Percentiles rank a stretch among this genome's conserved stretches.
phyloP scores from a whole-genome alignment of 2,797 vertebrate species.

The Apogon talboti region DNA sequence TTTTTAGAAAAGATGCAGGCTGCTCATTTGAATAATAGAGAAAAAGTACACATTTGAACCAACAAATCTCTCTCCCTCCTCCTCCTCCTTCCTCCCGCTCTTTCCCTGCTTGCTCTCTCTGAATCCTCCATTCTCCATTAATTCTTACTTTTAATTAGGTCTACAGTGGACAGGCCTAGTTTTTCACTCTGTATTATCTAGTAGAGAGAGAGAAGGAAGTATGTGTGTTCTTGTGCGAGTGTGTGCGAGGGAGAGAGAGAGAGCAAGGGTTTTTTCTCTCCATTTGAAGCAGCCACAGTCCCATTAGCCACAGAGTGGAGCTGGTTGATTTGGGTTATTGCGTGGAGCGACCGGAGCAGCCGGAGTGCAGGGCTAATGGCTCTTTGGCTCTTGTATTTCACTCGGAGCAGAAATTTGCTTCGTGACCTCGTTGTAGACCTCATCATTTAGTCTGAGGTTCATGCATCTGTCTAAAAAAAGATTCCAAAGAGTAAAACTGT shows the following conservation, averaged over 20 bases:
- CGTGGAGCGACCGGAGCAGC: conserved; percentile 69
- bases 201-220: conserved; percentile 65
- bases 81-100: conserved; percentile 51
- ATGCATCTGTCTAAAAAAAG: conserved; percentile 40
- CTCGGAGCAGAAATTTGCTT: conserved; percentile 68
- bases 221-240: conserved; percentile 43
- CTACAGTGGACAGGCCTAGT: conserved; percentile 86
- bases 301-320: conserved; percentile 77
- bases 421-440: conserved; percentile 67
- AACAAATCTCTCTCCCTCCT: conserved; percentile 72
- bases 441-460: conserved; percentile 71
- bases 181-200: conserved; percentile 83
- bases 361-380: conserved; percentile 75
- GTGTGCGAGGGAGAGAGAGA: conserved; percentile 20
- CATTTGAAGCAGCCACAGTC: conserved; percentile 70
- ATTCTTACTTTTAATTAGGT: conserved; percentile 88
- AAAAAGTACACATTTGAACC: conserved; percentile 80
- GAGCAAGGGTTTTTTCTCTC: conserved; percentile 48
- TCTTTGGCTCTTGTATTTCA: conserved; percentile 73
- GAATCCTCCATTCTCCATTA: conserved; percentile 82
- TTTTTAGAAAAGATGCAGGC: conserved; percentile 70
- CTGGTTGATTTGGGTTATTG: conserved; percentile 79
- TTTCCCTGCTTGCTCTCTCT: conserved; percentile 70
- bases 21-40: conserved; percentile 80
- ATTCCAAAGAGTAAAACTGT: conserved; percentile 38